Conservation (phyloP, 2,113 vertebrate species). For the Sturnira hondurensis region DNA sequence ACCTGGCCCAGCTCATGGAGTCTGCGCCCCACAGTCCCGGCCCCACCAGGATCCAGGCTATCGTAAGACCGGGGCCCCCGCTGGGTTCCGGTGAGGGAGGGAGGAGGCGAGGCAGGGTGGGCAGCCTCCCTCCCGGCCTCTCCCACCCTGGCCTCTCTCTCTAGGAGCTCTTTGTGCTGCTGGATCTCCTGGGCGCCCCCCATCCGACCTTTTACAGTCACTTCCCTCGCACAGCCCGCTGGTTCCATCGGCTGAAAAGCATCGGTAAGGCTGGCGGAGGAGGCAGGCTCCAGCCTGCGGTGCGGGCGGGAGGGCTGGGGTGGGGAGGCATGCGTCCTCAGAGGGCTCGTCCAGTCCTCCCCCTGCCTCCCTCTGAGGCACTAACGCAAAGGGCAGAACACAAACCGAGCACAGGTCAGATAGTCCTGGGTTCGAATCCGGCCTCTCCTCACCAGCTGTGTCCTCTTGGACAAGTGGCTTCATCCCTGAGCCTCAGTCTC, state of each 20-base stretch:
- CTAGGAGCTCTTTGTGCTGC: slow-evolving; percentile 91
- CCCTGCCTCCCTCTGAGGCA: not conserved
- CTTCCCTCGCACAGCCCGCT: slow-evolving; percentile 87
- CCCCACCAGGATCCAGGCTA: slow-evolving; percentile 82
- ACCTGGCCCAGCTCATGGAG: slow-evolving; percentile 87
- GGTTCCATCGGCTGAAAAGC: slow-evolving; percentile 88
- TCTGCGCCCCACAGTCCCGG: slow-evolving; percentile 75
- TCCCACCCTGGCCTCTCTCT: slow-evolving; percentile 6
- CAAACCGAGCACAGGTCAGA: not conserved
- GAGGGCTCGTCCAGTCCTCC: not conserved
- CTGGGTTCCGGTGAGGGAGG: not conserved
- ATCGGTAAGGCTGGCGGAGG: slow-evolving; percentile 80
- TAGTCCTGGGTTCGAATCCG: not conserved
- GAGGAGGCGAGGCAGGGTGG: not conserved
- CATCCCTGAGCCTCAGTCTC: not conserved
- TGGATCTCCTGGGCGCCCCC: slow-evolving; percentile 88
- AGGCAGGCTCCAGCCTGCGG: not conserved
- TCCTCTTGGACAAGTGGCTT: not conserved
- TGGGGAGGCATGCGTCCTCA: not conserved
- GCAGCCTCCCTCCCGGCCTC: rapidly evolving
- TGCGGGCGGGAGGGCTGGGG: rapidly evolving
- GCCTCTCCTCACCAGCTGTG: not conserved
- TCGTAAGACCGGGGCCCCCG: slow-evolving; percentile 80
- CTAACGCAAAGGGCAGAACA: not conserved
- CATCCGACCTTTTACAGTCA: slow-evolving; percentile 89